Evolutionary conservation across 2,113 vertebrate genomes (phyloP).

Genomic region (Sapayoa aenigma): DNA sequence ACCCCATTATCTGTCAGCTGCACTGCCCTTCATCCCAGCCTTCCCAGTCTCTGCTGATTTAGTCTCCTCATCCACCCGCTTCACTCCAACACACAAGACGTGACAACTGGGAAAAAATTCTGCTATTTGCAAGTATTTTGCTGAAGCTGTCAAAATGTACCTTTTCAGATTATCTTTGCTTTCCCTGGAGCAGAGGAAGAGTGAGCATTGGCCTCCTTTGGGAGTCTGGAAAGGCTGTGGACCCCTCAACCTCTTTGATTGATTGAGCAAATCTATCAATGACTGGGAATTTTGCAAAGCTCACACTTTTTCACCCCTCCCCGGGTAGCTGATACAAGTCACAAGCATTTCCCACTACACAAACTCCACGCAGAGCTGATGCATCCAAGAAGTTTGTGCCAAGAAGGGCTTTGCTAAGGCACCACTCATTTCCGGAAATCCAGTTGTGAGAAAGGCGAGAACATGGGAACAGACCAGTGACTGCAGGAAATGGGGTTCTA

Average conservation of each 20-base stretch:
- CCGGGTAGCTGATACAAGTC: not conserved
- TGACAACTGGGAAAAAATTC: not conserved
- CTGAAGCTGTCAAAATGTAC: not conserved
- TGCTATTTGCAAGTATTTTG: not conserved
- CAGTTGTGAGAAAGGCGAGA: not conserved
- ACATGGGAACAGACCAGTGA: not conserved
- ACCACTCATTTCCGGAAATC: not conserved
- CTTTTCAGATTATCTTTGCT: not conserved
- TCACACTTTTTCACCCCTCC: not conserved
- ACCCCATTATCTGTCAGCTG: conserved; percentile 53
- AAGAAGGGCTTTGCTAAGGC: not conserved
- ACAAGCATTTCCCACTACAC: not conserved
- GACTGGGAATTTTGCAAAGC: not conserved
- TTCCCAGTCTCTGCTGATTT: conserved; percentile 20
- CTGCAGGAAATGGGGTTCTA: not conserved
- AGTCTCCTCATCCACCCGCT: conserved; percentile 3
- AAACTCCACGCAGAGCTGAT: not conserved
- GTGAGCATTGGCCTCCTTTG: not conserved
- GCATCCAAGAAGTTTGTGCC: not conserved
- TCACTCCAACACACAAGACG: not conserved
- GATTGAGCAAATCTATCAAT: not conserved
- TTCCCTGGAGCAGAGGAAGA: not conserved
- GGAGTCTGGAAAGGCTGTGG: not conserved
- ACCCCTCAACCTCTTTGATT: rapidly evolving
- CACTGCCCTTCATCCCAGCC: not conserved